Evolutionary conservation across 1,140 invertebrate species (phyloP), one percentile per base, ranked within the genome.

Genomic region (Drosophila mayri): DNA sequence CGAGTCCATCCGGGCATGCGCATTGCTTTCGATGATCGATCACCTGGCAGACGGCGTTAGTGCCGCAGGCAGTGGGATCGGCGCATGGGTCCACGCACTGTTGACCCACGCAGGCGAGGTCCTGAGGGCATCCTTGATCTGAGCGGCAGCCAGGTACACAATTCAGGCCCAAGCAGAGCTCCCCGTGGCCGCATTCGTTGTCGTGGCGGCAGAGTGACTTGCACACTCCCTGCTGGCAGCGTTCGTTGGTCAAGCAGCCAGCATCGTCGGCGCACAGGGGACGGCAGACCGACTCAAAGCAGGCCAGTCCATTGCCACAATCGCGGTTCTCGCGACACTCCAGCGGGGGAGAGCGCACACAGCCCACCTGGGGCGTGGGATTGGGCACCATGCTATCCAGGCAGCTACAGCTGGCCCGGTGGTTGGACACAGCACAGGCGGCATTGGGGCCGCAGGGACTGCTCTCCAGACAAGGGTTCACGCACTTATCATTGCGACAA

Each of bases 391-490:
- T 95, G 20, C 96, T 96, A 50, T 93, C 91, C 8, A 95, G 93
- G 92, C 97, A 98, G 5, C 96, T 95, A 85, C 97, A 98, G 54
- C 95, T 94, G 20, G 97, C 96, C 77, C 97, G 95, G 81, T 97
- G 96, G 87, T 97, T 97, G 5, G 95, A 94, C 1, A 97, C 96
- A 3, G 96, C 95, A 81, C 97, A 98, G 25, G 95, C 93, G 2
- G 97, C 96, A 87, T 98, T 97, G 6, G 97, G 96, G 41, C 97
- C 97, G 86, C 97, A 98, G 14, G 96, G 96, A 79, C 94, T 55
- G 32, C 5, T 95, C 12, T 94, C 94, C 22, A 93, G 84, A 81
- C 97, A 98, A 0, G 97, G 97, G 93, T 97, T 96, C 9, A 95
- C 93, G 80, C 97, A 98, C 75, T 95, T 95, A 90, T 97, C 97